These are phyloP conservation scores for Lacerta viridis DNA, from an alignment of 2,797 vertebrate genomes.

Conservation along the genomic window DNA sequence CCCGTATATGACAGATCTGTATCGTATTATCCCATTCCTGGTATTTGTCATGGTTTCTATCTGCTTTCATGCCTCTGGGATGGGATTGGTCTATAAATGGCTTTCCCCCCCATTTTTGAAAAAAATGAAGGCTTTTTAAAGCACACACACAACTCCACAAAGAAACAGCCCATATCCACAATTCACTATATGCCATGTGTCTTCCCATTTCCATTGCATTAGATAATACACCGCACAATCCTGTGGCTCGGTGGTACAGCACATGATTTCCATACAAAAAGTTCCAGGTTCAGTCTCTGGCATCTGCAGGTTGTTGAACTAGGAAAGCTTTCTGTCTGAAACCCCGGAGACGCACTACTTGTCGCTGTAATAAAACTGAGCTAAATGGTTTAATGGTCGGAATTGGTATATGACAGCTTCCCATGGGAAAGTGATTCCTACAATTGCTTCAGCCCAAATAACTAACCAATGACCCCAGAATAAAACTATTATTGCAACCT, in stretches of 20 bases:
- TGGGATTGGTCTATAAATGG: background rate
- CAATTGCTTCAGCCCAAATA: background rate
- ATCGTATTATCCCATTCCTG: background rate
- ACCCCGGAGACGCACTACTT: background rate
- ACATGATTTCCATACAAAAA: background rate
- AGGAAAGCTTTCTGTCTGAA: background rate
- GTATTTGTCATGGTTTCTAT: conserved; percentile 4
- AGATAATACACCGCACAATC: background rate
- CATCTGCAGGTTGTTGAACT: background rate
- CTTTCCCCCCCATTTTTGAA: too few relatives aligned
- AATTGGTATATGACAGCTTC: background rate
- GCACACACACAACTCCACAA: too few relatives aligned
- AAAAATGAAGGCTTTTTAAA: too few relatives aligned
- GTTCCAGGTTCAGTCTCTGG: background rate
- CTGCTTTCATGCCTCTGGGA: background rate
- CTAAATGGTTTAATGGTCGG: background rate
- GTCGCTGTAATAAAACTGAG: background rate
- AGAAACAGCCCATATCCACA: too few relatives aligned
- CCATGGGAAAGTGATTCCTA: background rate
- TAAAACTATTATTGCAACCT: background rate
- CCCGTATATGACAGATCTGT: background rate
- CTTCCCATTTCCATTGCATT: background rate
- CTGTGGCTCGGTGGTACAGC: background rate
- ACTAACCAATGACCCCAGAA: background rate
- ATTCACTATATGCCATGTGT: too few relatives aligned